Conservation (phyloP, 1,140 invertebrate genomes). For the Tetramorium simillimum region DNA sequence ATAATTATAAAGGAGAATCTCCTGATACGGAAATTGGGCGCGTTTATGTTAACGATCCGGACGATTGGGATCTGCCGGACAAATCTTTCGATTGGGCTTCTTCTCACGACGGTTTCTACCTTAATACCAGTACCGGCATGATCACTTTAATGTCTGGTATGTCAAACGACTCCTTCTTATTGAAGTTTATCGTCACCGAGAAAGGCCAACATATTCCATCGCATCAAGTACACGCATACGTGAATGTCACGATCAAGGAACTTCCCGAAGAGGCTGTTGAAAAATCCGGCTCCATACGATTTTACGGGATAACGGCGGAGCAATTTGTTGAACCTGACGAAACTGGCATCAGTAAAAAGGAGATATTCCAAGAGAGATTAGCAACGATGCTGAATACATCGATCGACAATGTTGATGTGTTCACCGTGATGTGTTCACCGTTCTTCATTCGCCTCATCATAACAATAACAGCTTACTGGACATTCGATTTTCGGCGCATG, state of each 20-base stretch:
- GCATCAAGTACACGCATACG: conserved; percentile 91
- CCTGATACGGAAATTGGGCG: conserved; percentile 93
- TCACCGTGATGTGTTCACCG: conserved; percentile 98
- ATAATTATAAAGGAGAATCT: conserved; percentile 93
- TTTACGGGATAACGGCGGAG: conserved; percentile 92
- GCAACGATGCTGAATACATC: conserved; percentile 91
- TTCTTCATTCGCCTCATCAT: conserved; percentile 89
- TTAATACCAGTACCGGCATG: conserved; percentile 91
- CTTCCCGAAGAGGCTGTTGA: conserved; percentile 95
- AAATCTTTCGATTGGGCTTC: conserved; percentile 92
- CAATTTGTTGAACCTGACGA: conserved; percentile 91
- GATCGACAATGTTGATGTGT: conserved; percentile 95
- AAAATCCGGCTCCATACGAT: conserved; percentile 95
- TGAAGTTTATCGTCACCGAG: conserved; percentile 91
- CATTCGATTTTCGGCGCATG: conserved; percentile 96
- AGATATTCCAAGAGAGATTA: conserved; percentile 89
- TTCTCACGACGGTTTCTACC: conserved; percentile 87
- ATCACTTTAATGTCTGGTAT: conserved; percentile 92
- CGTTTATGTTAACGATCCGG: conserved; percentile 95
- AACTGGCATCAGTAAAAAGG: conserved; percentile 90
- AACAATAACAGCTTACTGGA: conserved; percentile 89
- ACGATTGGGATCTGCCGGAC: conserved; percentile 97
- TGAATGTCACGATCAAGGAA: conserved; percentile 93
- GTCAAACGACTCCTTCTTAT: conserved; percentile 88
- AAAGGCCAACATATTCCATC: conserved; percentile 82